Evolutionary conservation across 2,797 vertebrate genomes (phyloP).

Genomic region (Ptychobarbus kaznakovi): DNA sequence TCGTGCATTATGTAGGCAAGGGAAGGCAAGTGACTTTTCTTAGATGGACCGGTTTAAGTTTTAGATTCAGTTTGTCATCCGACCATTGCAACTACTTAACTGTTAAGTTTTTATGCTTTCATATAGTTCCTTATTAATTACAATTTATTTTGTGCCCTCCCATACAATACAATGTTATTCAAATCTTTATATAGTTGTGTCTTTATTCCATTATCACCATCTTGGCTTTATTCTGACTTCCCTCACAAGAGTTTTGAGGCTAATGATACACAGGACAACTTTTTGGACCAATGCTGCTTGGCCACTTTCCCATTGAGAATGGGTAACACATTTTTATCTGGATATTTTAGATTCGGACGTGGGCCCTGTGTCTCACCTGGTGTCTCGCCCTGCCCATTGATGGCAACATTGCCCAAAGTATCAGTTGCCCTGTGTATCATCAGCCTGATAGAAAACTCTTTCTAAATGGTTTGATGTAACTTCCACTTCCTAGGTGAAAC

Average conservation of each 20-base stretch:
- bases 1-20: not conserved
- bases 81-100: not conserved
- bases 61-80: not conserved
- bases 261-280: no score
- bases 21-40: not conserved
- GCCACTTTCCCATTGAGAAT: no score
- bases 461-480: constrained; percentile 1
- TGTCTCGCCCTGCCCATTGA: no score
- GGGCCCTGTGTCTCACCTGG: no score
- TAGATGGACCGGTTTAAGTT: not conserved
- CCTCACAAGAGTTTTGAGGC: not conserved
- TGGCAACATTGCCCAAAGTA: no score
- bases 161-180: not conserved
- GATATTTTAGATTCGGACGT: no score
- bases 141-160: not conserved
- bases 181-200: not conserved
- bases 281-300: no score
- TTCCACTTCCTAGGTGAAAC: not conserved
- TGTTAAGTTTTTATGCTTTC: not conserved
- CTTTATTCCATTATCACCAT: not conserved
- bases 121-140: not conserved
- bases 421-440: no score
- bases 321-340: no score
- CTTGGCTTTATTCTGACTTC: not conserved
- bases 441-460: not conserved